These are phyloP conservation scores for Oscheius onirici DNA, from an alignment of 2,888 invertebrate species.

Conservation along the genomic window DNA sequence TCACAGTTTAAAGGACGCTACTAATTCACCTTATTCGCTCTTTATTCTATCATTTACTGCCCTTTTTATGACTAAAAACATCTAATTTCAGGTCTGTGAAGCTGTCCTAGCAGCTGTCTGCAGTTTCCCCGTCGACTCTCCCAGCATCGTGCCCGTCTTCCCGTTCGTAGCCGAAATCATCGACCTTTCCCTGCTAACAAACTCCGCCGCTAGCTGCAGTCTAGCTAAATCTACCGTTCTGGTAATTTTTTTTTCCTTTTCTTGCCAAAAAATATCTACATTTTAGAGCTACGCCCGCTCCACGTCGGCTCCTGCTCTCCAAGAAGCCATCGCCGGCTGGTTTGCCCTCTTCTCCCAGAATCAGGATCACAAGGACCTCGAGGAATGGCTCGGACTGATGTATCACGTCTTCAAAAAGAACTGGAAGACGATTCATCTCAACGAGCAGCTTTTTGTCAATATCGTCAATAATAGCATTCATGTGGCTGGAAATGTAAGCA, in stretches of 20 bases:
- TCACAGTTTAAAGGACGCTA: too few species aligned
- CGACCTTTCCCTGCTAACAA: slow-evolving; percentile 37
- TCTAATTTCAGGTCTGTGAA: slow-evolving; percentile 36
- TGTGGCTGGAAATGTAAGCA: slow-evolving; percentile 39
- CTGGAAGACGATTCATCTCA: background rate
- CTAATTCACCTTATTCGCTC: too few species aligned
- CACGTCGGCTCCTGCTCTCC: slow-evolving; percentile 14
- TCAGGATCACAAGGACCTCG: slow-evolving; percentile 32
- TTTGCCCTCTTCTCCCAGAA: slow-evolving; percentile 32
- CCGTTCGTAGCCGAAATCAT: slow-evolving; percentile 43
- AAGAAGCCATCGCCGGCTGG: slow-evolving; percentile 36
- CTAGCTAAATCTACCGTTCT: slow-evolving; percentile 50
- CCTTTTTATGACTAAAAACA: too few species aligned
- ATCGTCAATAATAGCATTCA: background rate
- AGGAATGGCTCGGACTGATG: slow-evolving; percentile 43
- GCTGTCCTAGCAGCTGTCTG: slow-evolving; percentile 37
- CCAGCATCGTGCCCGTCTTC: slow-evolving; percentile 38
- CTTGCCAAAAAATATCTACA: too few species aligned
- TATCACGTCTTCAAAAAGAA: slow-evolving; percentile 34
- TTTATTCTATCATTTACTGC: too few species aligned
- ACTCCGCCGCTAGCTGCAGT: slow-evolving; percentile 37
- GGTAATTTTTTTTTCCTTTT: too few species aligned
- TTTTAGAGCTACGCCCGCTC: too few species aligned
- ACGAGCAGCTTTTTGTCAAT: background rate
- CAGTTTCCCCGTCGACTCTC: slow-evolving; percentile 2